Conservation (phyloP, 1,140 invertebrate species). For the Yoshiicerus persimilis region DNA sequence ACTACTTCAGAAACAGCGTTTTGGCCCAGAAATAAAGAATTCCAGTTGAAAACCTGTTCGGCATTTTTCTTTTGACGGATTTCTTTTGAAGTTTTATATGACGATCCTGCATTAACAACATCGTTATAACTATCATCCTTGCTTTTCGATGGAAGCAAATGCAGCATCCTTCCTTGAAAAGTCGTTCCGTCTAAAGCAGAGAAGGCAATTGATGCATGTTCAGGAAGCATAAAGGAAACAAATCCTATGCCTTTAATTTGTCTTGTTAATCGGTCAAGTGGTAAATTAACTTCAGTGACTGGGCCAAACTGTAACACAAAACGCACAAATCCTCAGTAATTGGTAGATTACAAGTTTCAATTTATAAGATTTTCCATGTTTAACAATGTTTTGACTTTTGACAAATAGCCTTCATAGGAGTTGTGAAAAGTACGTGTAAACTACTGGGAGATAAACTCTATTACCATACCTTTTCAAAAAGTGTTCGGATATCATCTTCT, state of each 20-base stretch:
- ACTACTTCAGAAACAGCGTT: conserved; percentile 93
- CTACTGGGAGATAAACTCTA: too few species aligned
- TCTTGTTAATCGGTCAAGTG: conserved; percentile 80
- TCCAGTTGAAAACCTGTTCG: conserved; percentile 83
- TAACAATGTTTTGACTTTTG: too few species aligned
- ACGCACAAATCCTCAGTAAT: conserved; percentile 23
- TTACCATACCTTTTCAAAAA: conserved; percentile 81
- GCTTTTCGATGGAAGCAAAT: conserved; percentile 84
- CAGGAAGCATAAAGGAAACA: conserved; percentile 91
- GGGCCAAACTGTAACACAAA: conserved; percentile 67
- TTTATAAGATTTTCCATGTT: too few species aligned
- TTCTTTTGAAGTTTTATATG: conserved; percentile 84
- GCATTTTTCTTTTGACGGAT: conserved; percentile 75
- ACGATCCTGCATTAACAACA: conserved; percentile 52
- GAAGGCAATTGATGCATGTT: conserved; percentile 90
- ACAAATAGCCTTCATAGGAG: too few species aligned
- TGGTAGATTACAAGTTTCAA: too few species aligned
- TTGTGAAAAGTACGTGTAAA: too few species aligned
- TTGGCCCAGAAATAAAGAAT: conserved; percentile 88
- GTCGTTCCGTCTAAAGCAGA: conserved; percentile 82
- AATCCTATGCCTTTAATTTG: conserved; percentile 92
- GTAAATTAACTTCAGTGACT: conserved; percentile 83
- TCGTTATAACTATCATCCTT: conserved; percentile 56
- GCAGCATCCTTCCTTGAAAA: conserved; percentile 88
- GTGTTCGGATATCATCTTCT: conserved; percentile 79